Percentiles rank a stretch among this genome's conserved stretches.
Evolutionary conservation across 2,888 invertebrate species (phyloP).

Genomic region (Vesta saturnalis): DNA sequence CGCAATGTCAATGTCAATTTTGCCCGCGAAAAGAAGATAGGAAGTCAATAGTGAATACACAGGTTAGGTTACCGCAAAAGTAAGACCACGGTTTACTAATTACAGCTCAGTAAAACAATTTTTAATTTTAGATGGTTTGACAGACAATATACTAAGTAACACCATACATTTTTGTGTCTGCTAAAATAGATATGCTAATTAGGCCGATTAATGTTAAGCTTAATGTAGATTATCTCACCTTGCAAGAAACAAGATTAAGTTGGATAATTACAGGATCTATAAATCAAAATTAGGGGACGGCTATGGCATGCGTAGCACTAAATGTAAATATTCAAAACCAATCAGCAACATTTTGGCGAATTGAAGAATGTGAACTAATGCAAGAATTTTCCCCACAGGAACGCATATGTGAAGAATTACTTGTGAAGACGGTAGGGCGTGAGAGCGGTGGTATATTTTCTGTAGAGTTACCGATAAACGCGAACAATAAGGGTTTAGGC

Average conservation of each 20-base stretch:
- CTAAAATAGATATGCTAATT: conserved; percentile 19
- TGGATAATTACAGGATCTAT: not conserved
- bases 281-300: not conserved
- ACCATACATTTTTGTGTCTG: not conserved
- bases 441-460: not conserved
- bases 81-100: not conserved
- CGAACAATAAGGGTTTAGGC: not conserved
- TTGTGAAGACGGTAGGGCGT: not conserved
- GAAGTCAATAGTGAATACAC: too few relatives aligned
- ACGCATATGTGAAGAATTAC: not conserved
- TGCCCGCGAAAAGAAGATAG: too few relatives aligned
- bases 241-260: conserved; percentile 7
- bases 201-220: conserved; percentile 21
- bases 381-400: not conserved
- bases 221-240: not conserved
- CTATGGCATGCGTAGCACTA: not conserved
- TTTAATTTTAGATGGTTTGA: not conserved
- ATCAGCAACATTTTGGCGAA: not conserved
- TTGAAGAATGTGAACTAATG: not conserved
- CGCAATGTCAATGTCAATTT: too few relatives aligned
- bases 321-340: not conserved
- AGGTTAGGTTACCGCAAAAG: not conserved
- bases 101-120: not conserved
- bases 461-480: not conserved
- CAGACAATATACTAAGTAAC: not conserved